These are phyloP conservation scores for Nematopogon swammerdamellus DNA, from an alignment of 2,888 invertebrate genomes.

Conservation along the genomic window DNA sequence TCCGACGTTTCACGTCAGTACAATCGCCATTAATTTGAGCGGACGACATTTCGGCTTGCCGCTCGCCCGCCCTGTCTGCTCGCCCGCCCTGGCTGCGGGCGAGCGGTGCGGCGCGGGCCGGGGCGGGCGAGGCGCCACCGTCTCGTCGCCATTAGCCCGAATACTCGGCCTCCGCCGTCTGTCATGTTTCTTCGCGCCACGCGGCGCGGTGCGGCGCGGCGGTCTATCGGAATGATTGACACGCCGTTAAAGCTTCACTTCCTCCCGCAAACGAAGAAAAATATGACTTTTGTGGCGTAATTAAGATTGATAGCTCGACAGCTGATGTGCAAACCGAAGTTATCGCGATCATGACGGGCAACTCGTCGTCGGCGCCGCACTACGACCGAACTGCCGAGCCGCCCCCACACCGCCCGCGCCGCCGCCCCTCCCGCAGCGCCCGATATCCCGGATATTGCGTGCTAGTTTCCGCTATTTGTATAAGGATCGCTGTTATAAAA, in stretches of 20 bases:
- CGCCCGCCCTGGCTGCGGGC: too few relatives aligned
- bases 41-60: background rate
- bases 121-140: too few relatives aligned
- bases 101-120: too few relatives aligned
- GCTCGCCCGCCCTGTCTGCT: too few relatives aligned
- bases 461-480: too few relatives aligned
- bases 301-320: constrained; percentile 5
- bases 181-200: background rate
- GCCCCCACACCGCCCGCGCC: too few relatives aligned
- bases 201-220: background rate
- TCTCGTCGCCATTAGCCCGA: background rate
- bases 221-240: constrained; percentile 4
- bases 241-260: constrained; percentile 1
- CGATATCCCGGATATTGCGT: too few relatives aligned
- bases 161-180: background rate
- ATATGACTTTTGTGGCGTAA: constrained; percentile 5
- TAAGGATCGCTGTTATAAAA: too few relatives aligned
- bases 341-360: too few relatives aligned
- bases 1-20: background rate
- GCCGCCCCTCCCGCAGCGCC: too few relatives aligned
- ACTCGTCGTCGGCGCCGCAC: too few relatives aligned
- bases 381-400: too few relatives aligned
- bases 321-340: background rate
- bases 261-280: constrained; percentile 3
- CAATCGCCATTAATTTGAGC: background rate